Percentiles rank a stretch among this genome's conserved stretches.
These are phyloP conservation scores for Malurus melanocephalus DNA, from an alignment of 2,113 vertebrate species.

Conservation along the genomic window DNA sequence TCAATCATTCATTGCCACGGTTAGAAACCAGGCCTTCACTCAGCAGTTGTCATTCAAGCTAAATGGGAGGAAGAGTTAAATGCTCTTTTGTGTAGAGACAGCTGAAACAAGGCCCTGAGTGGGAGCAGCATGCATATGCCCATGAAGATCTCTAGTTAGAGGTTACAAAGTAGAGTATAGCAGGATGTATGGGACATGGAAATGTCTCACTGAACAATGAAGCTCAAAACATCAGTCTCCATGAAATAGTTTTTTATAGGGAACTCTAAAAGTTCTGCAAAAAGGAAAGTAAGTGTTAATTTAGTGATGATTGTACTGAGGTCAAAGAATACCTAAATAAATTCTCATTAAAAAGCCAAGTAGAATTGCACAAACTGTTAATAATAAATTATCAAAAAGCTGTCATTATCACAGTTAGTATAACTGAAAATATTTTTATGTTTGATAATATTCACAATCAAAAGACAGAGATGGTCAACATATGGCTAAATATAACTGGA, in stretches of 20 bases:
- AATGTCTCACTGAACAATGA: background rate
- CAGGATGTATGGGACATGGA: background rate
- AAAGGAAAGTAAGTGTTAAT: background rate
- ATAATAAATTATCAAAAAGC: background rate
- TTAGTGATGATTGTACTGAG: background rate
- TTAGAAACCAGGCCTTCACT: background rate
- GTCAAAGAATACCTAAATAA: background rate
- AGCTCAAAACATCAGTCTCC: background rate
- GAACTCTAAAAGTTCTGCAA: background rate
- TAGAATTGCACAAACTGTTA: background rate
- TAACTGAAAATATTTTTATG: background rate
- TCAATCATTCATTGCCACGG: background rate
- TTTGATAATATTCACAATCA: background rate
- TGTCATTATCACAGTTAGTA: background rate
- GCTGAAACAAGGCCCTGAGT: background rate
- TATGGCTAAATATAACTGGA: slow-evolving; percentile 20
- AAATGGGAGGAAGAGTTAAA: background rate
- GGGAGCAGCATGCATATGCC: background rate
- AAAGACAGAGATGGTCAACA: slow-evolving; percentile 32
- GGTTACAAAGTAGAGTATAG: background rate
- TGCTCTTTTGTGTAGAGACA: background rate
- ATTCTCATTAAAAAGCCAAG: background rate
- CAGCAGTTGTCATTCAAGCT: background rate
- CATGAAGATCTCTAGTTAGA: background rate
- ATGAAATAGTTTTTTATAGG: background rate